phyloP scores from a whole-genome alignment of 2,797 vertebrate species.

The Sciurus carolinensis region DNA sequence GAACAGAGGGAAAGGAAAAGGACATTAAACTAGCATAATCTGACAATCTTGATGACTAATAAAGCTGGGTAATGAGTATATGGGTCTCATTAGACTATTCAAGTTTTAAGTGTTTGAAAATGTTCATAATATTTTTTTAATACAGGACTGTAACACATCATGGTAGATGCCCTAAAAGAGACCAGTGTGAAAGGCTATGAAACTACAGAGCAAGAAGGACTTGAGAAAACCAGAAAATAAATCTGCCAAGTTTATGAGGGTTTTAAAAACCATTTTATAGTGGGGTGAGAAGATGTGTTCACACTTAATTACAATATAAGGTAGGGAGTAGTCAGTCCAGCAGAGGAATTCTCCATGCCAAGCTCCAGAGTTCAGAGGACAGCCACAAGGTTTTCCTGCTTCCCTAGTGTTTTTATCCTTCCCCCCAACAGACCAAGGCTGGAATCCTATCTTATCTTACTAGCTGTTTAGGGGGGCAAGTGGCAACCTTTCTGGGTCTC shows the following conservation, averaged over 20 bases:
- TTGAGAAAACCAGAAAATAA: constrained; percentile 55
- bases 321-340: neutral
- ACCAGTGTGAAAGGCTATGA: neutral
- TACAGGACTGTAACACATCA: neutral
- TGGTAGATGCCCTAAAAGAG: neutral
- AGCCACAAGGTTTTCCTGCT: neutral
- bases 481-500: constrained; percentile 33
- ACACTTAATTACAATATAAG: neutral
- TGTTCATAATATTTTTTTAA: constrained; percentile 35
- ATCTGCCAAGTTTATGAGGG: neutral
- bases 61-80: neutral
- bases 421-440: neutral
- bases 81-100: neutral
- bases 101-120: constrained; percentile 39
- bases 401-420: neutral
- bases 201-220: neutral
- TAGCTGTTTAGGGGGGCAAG: neutral
- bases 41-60: neutral
- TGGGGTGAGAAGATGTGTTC: neutral
- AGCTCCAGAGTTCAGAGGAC: neutral
- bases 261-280: constrained; percentile 13
- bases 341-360: neutral
- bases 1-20: neutral
- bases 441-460: neutral
- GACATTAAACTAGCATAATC: neutral